phyloP scores from a whole-genome alignment of 2,888 invertebrate species.

The Cryptocephalus moraei region DNA sequence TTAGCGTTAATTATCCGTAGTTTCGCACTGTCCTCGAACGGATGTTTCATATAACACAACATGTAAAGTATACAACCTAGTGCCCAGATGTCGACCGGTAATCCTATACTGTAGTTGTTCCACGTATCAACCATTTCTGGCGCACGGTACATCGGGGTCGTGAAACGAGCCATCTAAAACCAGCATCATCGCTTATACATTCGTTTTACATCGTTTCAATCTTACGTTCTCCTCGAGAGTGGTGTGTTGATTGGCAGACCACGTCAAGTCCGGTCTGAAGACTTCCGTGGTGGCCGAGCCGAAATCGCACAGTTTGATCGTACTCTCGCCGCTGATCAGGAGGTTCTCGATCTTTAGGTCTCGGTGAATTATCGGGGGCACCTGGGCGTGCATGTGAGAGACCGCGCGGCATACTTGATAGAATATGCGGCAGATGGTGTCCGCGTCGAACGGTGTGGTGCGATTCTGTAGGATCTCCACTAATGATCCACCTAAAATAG shows the following conservation, averaged over 20 bases:
- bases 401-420: conserved; percentile 87
- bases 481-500: conserved; percentile 47
- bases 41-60: conserved; percentile 88
- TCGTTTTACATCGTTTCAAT: background rate
- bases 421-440: conserved; percentile 71
- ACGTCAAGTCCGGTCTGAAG: conserved; percentile 74
- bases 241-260: conserved; percentile 87
- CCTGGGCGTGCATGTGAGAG: conserved; percentile 86
- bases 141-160: conserved; percentile 93
- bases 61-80: conserved; percentile 91
- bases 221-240: conserved; percentile 85
- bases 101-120: conserved; percentile 88
- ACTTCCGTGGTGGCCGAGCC: conserved; percentile 85
- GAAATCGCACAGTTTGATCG: conserved; percentile 93
- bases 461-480: conserved; percentile 54
- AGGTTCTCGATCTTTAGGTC: conserved; percentile 97
- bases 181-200: background rate
- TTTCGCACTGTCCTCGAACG: conserved; percentile 94
- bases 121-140: conserved; percentile 98
- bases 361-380: conserved; percentile 85
- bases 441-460: conserved; percentile 51
- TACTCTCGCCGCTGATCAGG: conserved; percentile 73
- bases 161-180: conserved; percentile 61
- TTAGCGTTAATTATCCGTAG: conserved; percentile 94
- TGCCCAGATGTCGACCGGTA: conserved; percentile 92